These are phyloP conservation scores for Lophotis ruficrista DNA, from an alignment of 2,113 vertebrate species.

Conservation along the genomic window DNA sequence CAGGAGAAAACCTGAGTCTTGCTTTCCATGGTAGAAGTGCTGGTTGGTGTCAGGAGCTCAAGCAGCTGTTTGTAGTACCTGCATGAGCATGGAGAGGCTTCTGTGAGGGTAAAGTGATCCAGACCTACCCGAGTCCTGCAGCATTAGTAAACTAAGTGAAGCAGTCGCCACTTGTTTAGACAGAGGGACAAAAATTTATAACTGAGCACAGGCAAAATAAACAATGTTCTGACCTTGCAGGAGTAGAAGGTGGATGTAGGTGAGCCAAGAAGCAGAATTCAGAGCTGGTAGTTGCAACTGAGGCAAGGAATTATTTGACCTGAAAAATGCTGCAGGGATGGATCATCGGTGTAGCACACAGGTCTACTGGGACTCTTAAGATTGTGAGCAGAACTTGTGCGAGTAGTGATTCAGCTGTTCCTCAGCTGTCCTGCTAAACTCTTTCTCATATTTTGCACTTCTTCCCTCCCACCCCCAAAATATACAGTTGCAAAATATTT, in stretches of 20 bases:
- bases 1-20: background rate
- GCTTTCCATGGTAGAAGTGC: background rate
- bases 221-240: background rate
- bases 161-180: background rate
- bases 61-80: background rate
- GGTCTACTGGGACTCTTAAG: background rate
- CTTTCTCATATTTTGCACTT: constrained; percentile 1
- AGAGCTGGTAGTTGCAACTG: background rate
- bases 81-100: background rate
- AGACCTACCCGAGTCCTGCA: background rate
- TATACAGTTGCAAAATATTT: constrained; percentile 18
- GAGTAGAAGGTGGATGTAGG: background rate
- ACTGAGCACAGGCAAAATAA: background rate
- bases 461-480: constrained; percentile 25
- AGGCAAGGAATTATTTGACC: background rate
- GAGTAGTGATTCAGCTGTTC: constrained; percentile 32
- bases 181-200: background rate
- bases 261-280: background rate
- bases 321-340: background rate
- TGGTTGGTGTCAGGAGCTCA: background rate
- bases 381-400: background rate
- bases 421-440: constrained; percentile 52
- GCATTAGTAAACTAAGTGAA: background rate
- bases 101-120: background rate
- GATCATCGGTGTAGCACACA: background rate